Evolutionary conservation across 2,888 invertebrate genomes (phyloP), one percentile per base, ranked within the genome.

Genomic region (Leptogaster cylindrica): DNA sequence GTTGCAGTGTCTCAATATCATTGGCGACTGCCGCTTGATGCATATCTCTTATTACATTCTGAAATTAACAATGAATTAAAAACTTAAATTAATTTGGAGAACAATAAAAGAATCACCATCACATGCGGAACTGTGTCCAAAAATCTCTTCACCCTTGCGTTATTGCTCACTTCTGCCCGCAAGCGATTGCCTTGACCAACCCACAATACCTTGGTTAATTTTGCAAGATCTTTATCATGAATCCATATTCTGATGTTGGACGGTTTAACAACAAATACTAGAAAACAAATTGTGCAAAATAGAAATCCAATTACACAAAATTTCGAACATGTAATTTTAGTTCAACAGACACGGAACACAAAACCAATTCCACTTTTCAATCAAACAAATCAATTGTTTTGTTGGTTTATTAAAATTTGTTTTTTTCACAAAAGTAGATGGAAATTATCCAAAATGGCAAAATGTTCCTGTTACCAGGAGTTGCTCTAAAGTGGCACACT

Each of bases 181-280:
- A 95, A 84, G 72, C 91, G 87, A 67, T 89, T 85, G 1, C 95
- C 96, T 76, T 95, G 92, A 0, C 96, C 95, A 75, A 92, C 92
- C 91, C 95, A 92, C 63, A 95, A 85, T 3, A 95, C 91, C 76
- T 91, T 89, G 81, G 95, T 93, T 74, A 95, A 83, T 73, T 91
- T 90, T 58, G 87, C 87, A 78, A 95, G 86, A 81, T 95, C 93
- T 79, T 92, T 88, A 80, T 95, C 95, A 80, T 95, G 93, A 75
- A 95, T 93, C 96, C 96, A 97, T 83, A 95, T 95, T 73, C 95
- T 85, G 72, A 97, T 95, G 77, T 93, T 95, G 72, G 95, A 91
- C 67, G 91, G 87, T 75, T 90, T 92, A 75, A 93, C 88, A 76
- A 90, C 89, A 77, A 91, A 82, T 78, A 86, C 92, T 44, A 20